Base-by-base conservation (phyloP, 64 coral and sea anemone genomes). In the Acropora yongei region DNA sequence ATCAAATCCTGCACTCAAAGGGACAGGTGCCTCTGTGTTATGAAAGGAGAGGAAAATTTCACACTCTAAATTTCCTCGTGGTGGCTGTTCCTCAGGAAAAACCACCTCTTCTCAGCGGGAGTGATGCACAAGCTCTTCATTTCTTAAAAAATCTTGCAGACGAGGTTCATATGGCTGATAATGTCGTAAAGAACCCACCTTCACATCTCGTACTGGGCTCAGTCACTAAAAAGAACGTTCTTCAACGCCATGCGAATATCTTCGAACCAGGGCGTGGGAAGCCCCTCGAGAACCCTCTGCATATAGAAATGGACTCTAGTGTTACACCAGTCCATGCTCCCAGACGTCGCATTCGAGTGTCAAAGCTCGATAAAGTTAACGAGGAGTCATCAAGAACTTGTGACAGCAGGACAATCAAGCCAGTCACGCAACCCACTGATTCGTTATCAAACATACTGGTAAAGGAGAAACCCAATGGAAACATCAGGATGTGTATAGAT, bases 391-490 rank as follows among this genome's bases (percentile, higher is more conserved):
- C 60, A 63, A 63, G 60, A 63, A 8, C 16, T 12, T 63, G 60
- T 63, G 60, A 63, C 60, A 63, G 14, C 13, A 9, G 60, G 60
- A 63, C 60, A 63, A 63, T 63, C 11, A 63, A 63, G 60, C 60
- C 60, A 12, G 60, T 63, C 60, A 63, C 60, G 60, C 60, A 63
- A 63, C 60, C 14, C 60, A 63, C 60, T 63, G 60, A 63, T 63
- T 63, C 10, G 60, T 63, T 63, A 14, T 63, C 60, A 12, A 18
- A 63, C 60, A 63, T 63, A 63, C 83, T 86, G 83, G 83, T 86
- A 49, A 86, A 72, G 46, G 83, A 86, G 83, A 86, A 86, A 86
- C 85, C 85, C 7, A 87, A 87, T 87, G 85, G 85, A 72, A 87
- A 87, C 68, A 72, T 76, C 63, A 55, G 80, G 51, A 83, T 83